Evolutionary conservation across 1,140 invertebrate species (phyloP), one percentile per base, ranked within the genome.

Genomic region (Leptinotarsa undecemlineata): DNA sequence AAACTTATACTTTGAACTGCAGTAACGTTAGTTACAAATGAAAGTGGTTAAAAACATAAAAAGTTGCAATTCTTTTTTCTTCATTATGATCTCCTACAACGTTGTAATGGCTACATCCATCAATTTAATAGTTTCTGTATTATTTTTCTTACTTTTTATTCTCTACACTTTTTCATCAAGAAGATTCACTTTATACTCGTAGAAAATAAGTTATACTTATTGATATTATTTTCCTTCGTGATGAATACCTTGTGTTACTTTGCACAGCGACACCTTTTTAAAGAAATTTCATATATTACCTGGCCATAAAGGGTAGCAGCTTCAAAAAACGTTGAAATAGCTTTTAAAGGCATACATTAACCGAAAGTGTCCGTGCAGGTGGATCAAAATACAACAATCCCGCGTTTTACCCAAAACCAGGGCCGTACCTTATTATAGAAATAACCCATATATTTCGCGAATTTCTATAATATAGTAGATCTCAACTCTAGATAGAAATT

Each of bases 301-400:
- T 71, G 33, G n/a, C 21, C 26, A 33, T 23, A 48, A 61, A 23
- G 48, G 48, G 33, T 57, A 61, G 33, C 48, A 48, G 20, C 51
- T 61, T 71, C 20, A 71, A 69, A 64, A 71, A 61, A 71, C 69
- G 69, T 71, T 71, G 57, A 48, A 71, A 71, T 62, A 51, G 23
- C 69, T 51, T 47, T 71, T 15, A 71, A 71, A 71, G 23, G 15
- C 51, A n/a, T 26, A 26, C 57, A 71, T 71, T 71, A 71, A 71
- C 69, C 17, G 51, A 71, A 71, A 61, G 69, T 71, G 21, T 60
- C 57, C 21, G 51, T 20, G 69, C 69, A 71, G 69, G 69, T 71
- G 69, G 51, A 71, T 48, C 60, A 61, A 57, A 26, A 19, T 60
- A 61, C 26, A 23, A 42, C 15, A 26, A 71, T 48, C 69, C 69